Conservation (phyloP, 2,113 vertebrate genomes). For the Anarhynchus alexandrinus region DNA sequence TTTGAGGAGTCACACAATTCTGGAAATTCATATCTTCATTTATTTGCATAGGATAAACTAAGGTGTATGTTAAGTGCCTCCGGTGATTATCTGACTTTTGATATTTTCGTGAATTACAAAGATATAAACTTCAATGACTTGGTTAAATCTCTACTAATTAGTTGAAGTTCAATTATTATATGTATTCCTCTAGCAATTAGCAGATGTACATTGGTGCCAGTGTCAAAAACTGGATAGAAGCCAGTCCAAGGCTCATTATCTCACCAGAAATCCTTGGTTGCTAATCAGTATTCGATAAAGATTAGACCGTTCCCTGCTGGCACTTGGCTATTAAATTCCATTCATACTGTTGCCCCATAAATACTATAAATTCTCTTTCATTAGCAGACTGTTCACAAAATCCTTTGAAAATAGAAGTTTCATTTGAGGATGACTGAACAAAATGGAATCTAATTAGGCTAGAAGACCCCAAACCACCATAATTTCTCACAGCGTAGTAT, state of each 20-base stretch:
- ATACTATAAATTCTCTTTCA: conserved; percentile 59
- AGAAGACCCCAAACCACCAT: conserved; percentile 20
- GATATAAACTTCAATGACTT: neutral
- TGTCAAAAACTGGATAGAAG: conserved; percentile 45
- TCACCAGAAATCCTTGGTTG: conserved; percentile 30
- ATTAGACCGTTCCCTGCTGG: conserved; percentile 49
- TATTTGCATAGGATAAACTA: neutral
- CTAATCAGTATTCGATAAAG: conserved; percentile 58
- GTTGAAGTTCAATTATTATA: neutral
- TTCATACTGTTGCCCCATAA: conserved; percentile 55
- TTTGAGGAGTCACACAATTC: neutral
- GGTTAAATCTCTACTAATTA: conserved; percentile 23
- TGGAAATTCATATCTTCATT: neutral
- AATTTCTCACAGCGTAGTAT: conserved; percentile 26
- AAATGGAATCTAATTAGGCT: conserved; percentile 52
- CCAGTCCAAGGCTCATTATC: conserved; percentile 58
- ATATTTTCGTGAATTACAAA: conserved; percentile 16
- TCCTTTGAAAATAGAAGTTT: conserved; percentile 50
- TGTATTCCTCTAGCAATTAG: conserved; percentile 41
- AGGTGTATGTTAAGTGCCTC: neutral
- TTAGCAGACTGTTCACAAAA: conserved; percentile 30
- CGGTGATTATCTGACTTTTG: neutral
- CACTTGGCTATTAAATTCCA: conserved; percentile 57
- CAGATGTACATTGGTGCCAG: conserved; percentile 4
- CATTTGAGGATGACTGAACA: conserved; percentile 41